Evolutionary conservation across 2,797 vertebrate genomes (phyloP).

Genomic region (Carduelis carduelis): DNA sequence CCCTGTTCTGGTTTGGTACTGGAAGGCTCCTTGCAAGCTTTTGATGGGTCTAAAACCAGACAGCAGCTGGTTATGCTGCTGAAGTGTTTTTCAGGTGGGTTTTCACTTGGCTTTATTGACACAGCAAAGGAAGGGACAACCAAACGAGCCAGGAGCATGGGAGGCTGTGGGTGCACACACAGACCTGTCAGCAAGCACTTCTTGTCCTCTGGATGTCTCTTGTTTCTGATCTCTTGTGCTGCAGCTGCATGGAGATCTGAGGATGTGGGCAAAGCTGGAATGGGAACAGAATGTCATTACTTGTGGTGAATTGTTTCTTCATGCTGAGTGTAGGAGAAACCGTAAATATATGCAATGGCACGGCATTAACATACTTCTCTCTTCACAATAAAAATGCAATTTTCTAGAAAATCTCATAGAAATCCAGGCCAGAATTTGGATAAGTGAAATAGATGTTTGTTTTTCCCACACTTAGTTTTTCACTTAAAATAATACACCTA

Average conservation of each 20-base stretch:
- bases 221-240: neutral
- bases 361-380: neutral
- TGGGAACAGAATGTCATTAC: neutral
- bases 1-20: neutral
- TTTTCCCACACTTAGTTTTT: neutral
- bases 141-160: neutral
- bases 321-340: neutral
- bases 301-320: conserved; percentile 10
- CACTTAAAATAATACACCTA: neutral
- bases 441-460: neutral
- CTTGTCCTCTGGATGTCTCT: neutral
- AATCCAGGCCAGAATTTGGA: neutral
- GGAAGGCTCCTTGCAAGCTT: neutral
- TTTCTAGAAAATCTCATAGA: neutral
- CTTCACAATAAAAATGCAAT: neutral
- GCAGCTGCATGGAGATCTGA: neutral
- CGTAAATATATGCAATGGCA: neutral
- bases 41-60: neutral
- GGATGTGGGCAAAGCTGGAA: neutral
- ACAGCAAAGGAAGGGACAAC: neutral
- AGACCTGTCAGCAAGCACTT: neutral
- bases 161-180: neutral
- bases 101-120: neutral
- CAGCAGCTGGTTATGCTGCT: neutral
- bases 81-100: neutral